Base-by-base conservation (phyloP, 2,888 invertebrate genomes). In the Cylindroiulus punctatus region DNA sequence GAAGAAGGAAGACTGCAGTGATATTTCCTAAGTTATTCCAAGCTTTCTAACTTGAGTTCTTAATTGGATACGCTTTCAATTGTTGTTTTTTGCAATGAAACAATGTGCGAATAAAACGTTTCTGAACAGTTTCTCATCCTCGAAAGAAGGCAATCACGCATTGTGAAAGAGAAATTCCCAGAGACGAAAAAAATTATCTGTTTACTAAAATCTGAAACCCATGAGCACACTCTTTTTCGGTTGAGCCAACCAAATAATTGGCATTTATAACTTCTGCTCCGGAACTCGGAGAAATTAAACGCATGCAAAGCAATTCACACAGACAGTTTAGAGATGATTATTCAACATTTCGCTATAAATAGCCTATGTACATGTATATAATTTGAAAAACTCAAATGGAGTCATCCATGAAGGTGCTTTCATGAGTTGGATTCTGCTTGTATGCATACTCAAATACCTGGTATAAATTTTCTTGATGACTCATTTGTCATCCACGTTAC, bases 111-210 rank as follows among this genome's bases (percentile, higher is more conserved):
- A 57, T 57, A n/a, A n/a, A 57, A 57, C 5, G 22, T 4, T 22
- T 57, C n/a, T 57, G 19, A 57, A 22, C 57, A 57, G 22, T 57
- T 22, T 47, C 12, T 57, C n/a, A 57, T n/a, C 57, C 57, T 57
- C 19, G 57, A 57, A 57, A 10, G 57, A 57, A 57, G 57, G 57
- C 57, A 57, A 57, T 57, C 57, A 57, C 57, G 57, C 57, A 57
- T 7, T n/a, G 57, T 57, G 22, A 8, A n/a, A 36, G 57, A 8
- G 57, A 57, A 57, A 22, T 57, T 57, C 57, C 57, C 57, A 57
- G 22, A 22, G 22, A 4, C 4, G 8, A 47, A 17, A 57, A 57
- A 57, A n/a, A 57, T n/a, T 8, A 22, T 8, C 8, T 22, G 8
- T 57, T 57, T n/a, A 57, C 57, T n/a, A n/a, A 57, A 57, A 57